A percentile compares a stretch with the other conserved stretches of the same genome.
These are phyloP conservation scores for pig (Sus scrofa) DNA, from an alignment of 2,113 vertebrate species.

Conservation along the genomic window T2T-Sscrofa CM000819.6:132230001-132230500, in stretches of 20 bases:
- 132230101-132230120: not conserved
- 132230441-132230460: not conserved
- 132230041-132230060: not conserved
- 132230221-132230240: not conserved
- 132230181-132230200: not conserved
- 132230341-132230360: not conserved
- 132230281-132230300: not conserved
- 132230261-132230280: not conserved
- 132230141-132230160: not conserved
- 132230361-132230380: slow-evolving; percentile 12
- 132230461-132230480: not conserved
- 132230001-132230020: not conserved
- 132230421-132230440: not conserved
- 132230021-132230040: not conserved
- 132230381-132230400: not conserved
- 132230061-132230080: not conserved
- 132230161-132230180: not conserved
- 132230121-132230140: not conserved
- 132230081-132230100: not conserved
- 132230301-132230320: not conserved
- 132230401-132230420: not conserved
- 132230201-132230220: not conserved
- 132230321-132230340: not conserved
- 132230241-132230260: not conserved
- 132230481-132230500: not conserved